phyloP scores from a whole-genome alignment of 2,888 invertebrate genomes.

The Epinotia ramella region DNA sequence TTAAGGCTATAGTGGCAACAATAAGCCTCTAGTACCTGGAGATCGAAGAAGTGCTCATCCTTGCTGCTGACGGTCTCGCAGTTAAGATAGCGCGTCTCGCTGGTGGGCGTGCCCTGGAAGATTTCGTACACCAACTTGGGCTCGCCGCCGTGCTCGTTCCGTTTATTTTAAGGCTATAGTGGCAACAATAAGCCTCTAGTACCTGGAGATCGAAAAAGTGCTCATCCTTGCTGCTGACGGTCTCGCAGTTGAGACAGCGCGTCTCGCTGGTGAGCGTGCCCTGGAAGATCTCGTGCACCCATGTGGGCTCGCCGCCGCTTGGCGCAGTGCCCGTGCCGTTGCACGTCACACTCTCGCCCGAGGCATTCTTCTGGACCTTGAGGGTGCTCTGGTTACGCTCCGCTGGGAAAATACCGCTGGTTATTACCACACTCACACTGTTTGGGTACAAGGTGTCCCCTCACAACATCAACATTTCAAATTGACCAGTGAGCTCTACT shows the following conservation, averaged over 20 bases:
- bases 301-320: conserved; percentile 93
- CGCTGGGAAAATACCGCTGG: conserved; percentile 75
- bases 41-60: conserved; percentile 99
- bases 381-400: conserved; percentile 91
- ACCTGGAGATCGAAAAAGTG: conserved; percentile 98
- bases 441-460: too few relatives aligned
- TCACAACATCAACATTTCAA: too few relatives aligned
- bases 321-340: conserved; percentile 66
- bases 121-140: conserved; percentile 99
- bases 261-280: conserved; percentile 99
- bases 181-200: background rate
- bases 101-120: conserved; percentile 99
- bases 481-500: too few relatives aligned
- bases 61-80: conserved; percentile 99
- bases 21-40: conserved; percentile 85
- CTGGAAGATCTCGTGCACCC: conserved; percentile 99
- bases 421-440: too few relatives aligned
- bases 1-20: too few relatives aligned
- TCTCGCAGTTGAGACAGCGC: conserved; percentile 99
- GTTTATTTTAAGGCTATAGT: conserved; percentile 56
- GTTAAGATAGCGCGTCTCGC: conserved; percentile 99
- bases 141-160: conserved; percentile 85
- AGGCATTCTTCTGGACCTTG: conserved; percentile 84
- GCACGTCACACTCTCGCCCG: conserved; percentile 73
- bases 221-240: conserved; percentile 99